phyloP scores from a whole-genome alignment of 2,113 vertebrate species.

The Callaeas wilsoni region DNA sequence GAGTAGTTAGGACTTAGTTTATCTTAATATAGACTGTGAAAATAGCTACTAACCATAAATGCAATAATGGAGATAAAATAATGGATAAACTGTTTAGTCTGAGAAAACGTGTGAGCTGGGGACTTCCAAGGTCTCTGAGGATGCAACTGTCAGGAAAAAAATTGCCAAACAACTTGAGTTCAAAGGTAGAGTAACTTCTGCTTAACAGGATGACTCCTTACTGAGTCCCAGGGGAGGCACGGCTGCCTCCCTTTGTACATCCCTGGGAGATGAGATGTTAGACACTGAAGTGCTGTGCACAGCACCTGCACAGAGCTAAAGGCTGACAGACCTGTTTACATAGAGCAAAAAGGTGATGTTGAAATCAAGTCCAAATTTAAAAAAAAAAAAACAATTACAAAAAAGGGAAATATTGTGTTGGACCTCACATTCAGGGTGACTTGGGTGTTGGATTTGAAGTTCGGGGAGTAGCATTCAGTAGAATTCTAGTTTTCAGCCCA shows the following conservation, averaged over 20 bases:
- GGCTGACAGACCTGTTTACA: background rate
- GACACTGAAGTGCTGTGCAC: background rate
- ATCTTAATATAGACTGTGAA: background rate
- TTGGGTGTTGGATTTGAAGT: background rate
- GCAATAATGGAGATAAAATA: background rate
- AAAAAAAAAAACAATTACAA: background rate
- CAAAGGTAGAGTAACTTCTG: background rate
- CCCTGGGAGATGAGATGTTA: background rate
- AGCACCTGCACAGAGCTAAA: background rate
- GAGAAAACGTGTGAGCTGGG: background rate
- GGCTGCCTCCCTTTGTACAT: background rate
- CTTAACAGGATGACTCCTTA: background rate
- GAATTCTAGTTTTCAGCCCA: background rate
- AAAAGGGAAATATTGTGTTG: background rate
- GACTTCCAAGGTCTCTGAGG: background rate
- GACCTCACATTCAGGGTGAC: background rate
- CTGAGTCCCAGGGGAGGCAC: background rate
- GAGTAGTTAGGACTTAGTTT: background rate
- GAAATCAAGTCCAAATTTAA: background rate
- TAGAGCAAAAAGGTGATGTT: background rate
- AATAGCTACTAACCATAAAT: background rate
- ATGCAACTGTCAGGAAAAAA: background rate
- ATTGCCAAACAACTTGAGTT: background rate
- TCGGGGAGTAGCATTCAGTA: background rate
- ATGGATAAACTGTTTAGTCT: constrained; percentile 13